Evolutionary conservation across 2,113 vertebrate species (phyloP), one percentile per base, ranked within the genome.

Genomic region (Laticauda laticaudata): DNA sequence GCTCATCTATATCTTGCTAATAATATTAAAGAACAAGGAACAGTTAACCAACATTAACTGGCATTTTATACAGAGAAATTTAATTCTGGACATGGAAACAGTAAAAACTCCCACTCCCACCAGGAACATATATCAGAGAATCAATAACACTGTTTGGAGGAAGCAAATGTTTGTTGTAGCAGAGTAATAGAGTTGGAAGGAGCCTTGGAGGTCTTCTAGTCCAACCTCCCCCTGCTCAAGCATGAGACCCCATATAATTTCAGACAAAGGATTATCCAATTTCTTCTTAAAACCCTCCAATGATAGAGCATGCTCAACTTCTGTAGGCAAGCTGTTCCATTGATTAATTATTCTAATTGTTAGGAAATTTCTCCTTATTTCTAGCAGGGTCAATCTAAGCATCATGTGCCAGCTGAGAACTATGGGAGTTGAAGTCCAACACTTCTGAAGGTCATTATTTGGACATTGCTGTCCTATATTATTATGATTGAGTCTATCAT

Each of bases 1-100:
- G 14, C 48, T 51, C 2, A 0, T 92, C 51, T 93, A 93, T 59
- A 26, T 64, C 59, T 56, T 69, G 23, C 53, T 93, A 95, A 94
- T 91, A 15, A 51, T 26, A 88, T 51, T 61, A n/a, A 81, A 88
- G 18, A 45, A 39, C n/a, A 81, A 81, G 15, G 15, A 81, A 81
- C 20, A 90, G 53, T 59, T 45, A 56, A 59, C 86, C 90, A 94
- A 43, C 0, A 4, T 29, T 93, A 92, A 86, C 88, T 0, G 14
- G 8, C 5, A 15, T 4, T 24, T 92, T 91, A 87, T 81, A 91
- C 57, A n/a, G 0, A 85, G n/a, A 11, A 6, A 18, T 89, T 87
- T 34, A 43, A 23, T 51, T 34, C 39, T 92, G 75, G 23, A 26
- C 12, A 29, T 34, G 56, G 48, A 75, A 94, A 18, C 57, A 51